Conservation (phyloP, 2,797 vertebrate species). For the Microchirus variegatus region DNA sequence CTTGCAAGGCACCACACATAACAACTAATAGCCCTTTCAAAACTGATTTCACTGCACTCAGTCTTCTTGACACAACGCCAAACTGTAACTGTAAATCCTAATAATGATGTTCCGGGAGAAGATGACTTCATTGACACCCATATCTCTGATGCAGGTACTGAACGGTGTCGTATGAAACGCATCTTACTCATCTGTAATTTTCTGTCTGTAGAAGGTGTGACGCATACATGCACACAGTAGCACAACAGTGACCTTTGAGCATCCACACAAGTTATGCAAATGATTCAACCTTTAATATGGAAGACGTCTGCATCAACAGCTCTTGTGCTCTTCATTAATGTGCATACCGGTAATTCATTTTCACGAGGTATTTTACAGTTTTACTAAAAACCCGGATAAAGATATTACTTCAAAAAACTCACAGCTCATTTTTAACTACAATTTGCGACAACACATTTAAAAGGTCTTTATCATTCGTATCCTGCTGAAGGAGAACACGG, state of each 20-base stretch:
- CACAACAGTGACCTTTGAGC: conserved; percentile 57
- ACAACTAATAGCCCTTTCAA: conserved; percentile 55
- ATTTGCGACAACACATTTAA: too few relatives aligned
- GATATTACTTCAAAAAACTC: too few relatives aligned
- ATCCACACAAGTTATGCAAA: conserved; percentile 58
- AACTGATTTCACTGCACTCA: conserved; percentile 34
- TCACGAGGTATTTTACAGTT: too few relatives aligned
- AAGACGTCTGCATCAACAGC: conserved; percentile 48
- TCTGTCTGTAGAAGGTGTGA: conserved; percentile 3
- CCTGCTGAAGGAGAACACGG: too few relatives aligned
- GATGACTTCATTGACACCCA: not conserved
- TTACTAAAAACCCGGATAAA: too few relatives aligned
- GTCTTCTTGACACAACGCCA: conserved; percentile 66
- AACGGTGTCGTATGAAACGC: conserved; percentile 19
- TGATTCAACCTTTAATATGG: conserved; percentile 65
- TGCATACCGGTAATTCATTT: too few relatives aligned
- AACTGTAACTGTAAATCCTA: too few relatives aligned
- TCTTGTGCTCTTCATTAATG: conserved; percentile 4
- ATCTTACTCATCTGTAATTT: conserved; percentile 17
- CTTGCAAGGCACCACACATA: conserved; percentile 43
- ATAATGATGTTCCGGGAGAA: conserved; percentile 41
- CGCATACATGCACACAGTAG: conserved; percentile 6
- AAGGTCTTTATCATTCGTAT: too few relatives aligned
- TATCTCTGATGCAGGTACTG: conserved; percentile 14
- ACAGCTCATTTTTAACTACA: too few relatives aligned